These are phyloP conservation scores for Rissa tridactyla DNA, from an alignment of 2,113 vertebrate genomes.

Conservation along the genomic window DNA sequence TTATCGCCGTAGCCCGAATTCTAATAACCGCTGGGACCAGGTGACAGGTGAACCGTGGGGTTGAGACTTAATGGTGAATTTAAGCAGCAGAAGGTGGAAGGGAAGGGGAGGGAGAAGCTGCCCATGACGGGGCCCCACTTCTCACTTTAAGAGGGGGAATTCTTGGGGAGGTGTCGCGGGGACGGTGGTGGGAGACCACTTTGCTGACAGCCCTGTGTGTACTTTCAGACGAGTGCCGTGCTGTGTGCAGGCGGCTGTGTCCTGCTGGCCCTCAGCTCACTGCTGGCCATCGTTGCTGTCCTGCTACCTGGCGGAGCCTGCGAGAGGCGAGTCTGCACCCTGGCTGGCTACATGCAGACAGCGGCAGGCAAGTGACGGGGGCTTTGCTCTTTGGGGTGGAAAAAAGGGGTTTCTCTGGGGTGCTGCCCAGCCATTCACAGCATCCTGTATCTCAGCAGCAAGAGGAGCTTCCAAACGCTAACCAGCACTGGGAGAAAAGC, in stretches of 20 bases:
- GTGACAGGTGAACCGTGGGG: background rate
- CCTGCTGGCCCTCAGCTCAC: constrained; percentile 87
- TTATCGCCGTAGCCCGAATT: background rate
- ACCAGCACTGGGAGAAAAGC: background rate
- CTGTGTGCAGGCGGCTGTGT: constrained; percentile 88
- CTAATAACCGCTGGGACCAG: constrained; percentile 27
- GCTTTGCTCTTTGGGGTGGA: background rate
- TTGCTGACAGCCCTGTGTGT: background rate
- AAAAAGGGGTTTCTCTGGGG: background rate
- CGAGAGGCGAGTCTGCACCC: constrained; percentile 87
- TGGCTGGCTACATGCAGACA: constrained; percentile 94
- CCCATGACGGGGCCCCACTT: accelerated
- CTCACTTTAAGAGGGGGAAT: background rate
- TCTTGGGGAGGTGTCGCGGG: accelerated
- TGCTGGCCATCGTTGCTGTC: constrained; percentile 88
- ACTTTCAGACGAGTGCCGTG: constrained; percentile 87
- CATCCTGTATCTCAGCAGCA: background rate
- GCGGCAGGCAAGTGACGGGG: constrained; percentile 80
- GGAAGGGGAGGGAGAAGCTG: background rate
- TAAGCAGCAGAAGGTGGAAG: background rate
- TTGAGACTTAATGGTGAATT: background rate
- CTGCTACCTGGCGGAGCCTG: constrained; percentile 89
- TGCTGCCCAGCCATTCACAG: background rate
- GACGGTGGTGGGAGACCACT: background rate
- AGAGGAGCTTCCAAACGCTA: background rate